Evolutionary conservation across 2,888 invertebrate genomes (phyloP), one percentile per base, ranked within the genome.

Genomic region (Amblyjoppa fuscipennis): DNA sequence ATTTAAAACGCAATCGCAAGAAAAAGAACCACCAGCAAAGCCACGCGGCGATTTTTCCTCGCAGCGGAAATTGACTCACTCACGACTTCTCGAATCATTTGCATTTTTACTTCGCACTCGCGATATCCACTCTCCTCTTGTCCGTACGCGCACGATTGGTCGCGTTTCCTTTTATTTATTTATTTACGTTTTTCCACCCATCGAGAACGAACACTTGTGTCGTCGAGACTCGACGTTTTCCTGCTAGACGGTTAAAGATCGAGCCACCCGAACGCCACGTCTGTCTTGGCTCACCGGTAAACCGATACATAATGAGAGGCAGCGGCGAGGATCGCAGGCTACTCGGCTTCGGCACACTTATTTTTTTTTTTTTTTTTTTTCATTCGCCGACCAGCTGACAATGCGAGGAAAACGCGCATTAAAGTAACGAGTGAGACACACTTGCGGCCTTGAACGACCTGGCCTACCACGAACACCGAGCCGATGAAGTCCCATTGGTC

Each of bases 371-470:
- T 45, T 38, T 41, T 41, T 34, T 34, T 34, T 34, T 76, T 85
- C 71, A 76, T 80, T 85, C 59, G 6, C 61, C 61, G 31, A 31
- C 64, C 61, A 75, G 74, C 83, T 83, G 75, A 79, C 83, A 83
- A 83, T 83, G 78, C 74, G 75, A 83, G 83, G 70, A 75, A 83
- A 79, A 83, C 79, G 74, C 69, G 51, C 25, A 83, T 74, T 70
- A 79, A 74, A 70, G 79, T 79, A 79, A 81, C 66, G 71, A 73
- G 75, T 59, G 70, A 59, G 71, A 81, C 75, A 74, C 75, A 41
- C 41, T 79, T 76, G 79, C 51, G 73, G 25, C 85, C 85, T 85
- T 85, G 82, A 71, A 76, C 49, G 11, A 59, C 41, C 13, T 20
- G 16, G 51, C 64, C 64, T 41, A 75, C 11, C 61, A 31, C 61